Evolutionary conservation across 1,140 invertebrate species (phyloP).

Genomic region (Coenobita brevimanus): DNA sequence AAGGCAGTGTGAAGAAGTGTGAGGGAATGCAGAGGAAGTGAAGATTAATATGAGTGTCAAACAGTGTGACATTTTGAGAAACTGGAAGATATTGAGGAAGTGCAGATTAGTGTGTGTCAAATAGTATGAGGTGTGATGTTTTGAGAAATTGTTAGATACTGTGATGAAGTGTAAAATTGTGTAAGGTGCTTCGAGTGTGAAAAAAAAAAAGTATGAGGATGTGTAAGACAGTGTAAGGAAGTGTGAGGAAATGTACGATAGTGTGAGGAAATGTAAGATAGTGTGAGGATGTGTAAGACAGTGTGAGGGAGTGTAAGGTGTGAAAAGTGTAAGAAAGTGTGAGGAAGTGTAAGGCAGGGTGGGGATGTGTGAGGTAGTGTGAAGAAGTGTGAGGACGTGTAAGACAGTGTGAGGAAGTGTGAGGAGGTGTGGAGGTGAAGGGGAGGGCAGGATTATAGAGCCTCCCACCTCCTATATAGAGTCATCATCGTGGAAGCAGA

Average conservation of each 20-base stretch:
- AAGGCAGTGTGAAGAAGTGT: background rate
- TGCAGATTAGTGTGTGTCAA: too few relatives aligned
- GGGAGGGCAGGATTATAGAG: background rate
- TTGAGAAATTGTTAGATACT: background rate
- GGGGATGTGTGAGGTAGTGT: too few relatives aligned
- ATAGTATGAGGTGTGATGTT: too few relatives aligned
- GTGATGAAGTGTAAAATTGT: background rate
- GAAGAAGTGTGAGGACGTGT: too few relatives aligned
- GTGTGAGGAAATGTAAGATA: background rate
- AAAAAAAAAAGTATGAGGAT: background rate
- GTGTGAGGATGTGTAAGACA: conserved; percentile 9
- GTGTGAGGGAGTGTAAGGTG: background rate
- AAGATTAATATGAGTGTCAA: too few relatives aligned
- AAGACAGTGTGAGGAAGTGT: background rate
- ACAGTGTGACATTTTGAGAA: too few relatives aligned
- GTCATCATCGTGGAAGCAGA: conserved; percentile 32
- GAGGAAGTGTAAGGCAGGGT: too few relatives aligned
- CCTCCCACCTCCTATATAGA: background rate
- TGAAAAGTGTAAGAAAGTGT: background rate
- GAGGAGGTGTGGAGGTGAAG: background rate
- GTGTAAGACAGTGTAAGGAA: too few relatives aligned
- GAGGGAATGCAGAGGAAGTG: background rate
- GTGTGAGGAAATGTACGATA: too few relatives aligned
- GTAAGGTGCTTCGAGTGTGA: too few relatives aligned
- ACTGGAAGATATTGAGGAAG: too few relatives aligned